Conservation (phyloP, 2,888 invertebrate genomes). For the Miltochrista miniata region DNA sequence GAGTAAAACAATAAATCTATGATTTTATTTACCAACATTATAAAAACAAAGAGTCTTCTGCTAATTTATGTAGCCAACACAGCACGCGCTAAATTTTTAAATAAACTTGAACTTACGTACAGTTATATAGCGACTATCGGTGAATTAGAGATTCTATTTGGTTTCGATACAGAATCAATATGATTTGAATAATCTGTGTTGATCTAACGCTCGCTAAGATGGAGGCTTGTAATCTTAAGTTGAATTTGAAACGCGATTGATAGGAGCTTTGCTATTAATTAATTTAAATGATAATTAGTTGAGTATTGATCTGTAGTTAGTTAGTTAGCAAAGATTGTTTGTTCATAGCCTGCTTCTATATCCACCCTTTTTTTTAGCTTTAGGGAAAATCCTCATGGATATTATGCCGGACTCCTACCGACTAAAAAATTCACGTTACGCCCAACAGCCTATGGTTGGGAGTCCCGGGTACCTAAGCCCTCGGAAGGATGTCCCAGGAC, state of each 20-base stretch:
- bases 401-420: no score
- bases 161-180: constrained; percentile 1
- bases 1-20: no score
- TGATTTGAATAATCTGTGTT: constrained; percentile 7
- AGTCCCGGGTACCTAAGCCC: no score
- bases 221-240: neutral
- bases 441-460: no score
- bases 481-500: no score
- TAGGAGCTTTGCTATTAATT: neutral
- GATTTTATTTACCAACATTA: neutral
- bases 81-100: neutral
- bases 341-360: no score
- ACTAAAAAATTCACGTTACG: no score
- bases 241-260: neutral
- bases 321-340: no score
- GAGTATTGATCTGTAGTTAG: no score
- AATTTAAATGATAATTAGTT: no score
- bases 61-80: neutral
- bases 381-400: no score
- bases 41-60: neutral
- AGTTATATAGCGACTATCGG: neutral
- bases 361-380: no score
- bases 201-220: neutral
- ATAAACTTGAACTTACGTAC: neutral
- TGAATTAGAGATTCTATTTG: neutral